A percentile compares a stretch with the other conserved stretches of the same genome.
Conservation (phyloP, 2,888 invertebrate genomes). For the Ligdia adustata region DNA sequence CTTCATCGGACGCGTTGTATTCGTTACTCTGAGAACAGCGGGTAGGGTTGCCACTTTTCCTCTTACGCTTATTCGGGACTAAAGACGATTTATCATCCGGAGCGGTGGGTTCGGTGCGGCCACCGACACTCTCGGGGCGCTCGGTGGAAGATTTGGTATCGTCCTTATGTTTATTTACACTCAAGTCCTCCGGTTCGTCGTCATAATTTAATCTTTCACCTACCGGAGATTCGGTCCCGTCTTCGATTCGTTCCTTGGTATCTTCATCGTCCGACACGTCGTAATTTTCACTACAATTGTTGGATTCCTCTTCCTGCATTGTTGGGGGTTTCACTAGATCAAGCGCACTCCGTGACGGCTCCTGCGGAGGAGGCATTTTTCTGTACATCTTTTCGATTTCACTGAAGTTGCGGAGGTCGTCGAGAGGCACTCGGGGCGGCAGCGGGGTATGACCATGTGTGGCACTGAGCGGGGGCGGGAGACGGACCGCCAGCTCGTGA, state of each 20-base stretch:
- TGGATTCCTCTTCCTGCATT: slow-evolving; percentile 63
- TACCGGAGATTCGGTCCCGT: slow-evolving; percentile 54
- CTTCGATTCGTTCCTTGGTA: slow-evolving; percentile 54
- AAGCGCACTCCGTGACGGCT: slow-evolving; percentile 60
- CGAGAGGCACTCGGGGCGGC: slow-evolving; percentile 80
- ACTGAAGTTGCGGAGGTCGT: slow-evolving; percentile 78
- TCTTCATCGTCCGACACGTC: slow-evolving; percentile 69
- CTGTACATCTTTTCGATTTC: slow-evolving; percentile 82
- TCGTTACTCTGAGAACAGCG: slow-evolving; percentile 86
- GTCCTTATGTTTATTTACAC: slow-evolving; percentile 86
- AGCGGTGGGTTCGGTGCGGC: slow-evolving; percentile 62
- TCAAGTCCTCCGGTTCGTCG: slow-evolving; percentile 88
- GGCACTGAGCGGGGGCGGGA: slow-evolving; percentile 62
- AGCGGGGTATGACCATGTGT: slow-evolving; percentile 70
- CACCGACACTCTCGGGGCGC: slow-evolving; percentile 54
- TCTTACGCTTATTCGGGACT: slow-evolving; percentile 88
- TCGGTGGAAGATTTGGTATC: slow-evolving; percentile 79
- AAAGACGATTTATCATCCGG: slow-evolving; percentile 74
- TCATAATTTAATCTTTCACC: slow-evolving; percentile 65
- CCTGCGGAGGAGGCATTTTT: slow-evolving; percentile 68
- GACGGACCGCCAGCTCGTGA: slow-evolving; percentile 80
- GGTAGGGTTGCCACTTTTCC: slow-evolving; percentile 93
- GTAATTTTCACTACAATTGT: slow-evolving; percentile 69
- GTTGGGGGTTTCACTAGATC: slow-evolving; percentile 63
- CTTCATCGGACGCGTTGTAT: slow-evolving; percentile 77